Evolutionary conservation across 2,888 invertebrate species (phyloP), one percentile per base, ranked within the genome.

Genomic region (Plebejus melissa): DNA sequence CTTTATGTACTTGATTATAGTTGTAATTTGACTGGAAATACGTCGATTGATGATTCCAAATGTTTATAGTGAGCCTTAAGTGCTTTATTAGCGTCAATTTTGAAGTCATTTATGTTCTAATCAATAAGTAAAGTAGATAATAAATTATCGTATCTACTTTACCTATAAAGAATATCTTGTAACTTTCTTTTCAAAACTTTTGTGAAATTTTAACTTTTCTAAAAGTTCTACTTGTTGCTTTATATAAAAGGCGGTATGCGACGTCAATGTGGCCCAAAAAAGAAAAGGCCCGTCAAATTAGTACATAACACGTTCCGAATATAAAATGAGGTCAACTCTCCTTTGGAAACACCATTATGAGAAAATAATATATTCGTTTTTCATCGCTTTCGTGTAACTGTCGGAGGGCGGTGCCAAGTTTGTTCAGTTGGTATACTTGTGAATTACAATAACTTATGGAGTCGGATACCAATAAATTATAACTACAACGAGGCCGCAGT

Each of bases 281-380:
- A 87, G 89, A 90, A 92, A 90, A 88, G 89, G 86, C 87, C 85
- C 89, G 88, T 91, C 90, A 90, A 92, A 93, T 93, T 91, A 90
- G 92, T 91, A 93, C 84, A 91, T 91, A 91, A 86, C 90, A 84
- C 88, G 88, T 82, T 86, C 86, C 90, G 93, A 90, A 93, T 93
- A 92, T 89, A 79, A 80, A 93, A 93, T 92, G 91, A 93, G 93
- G 91, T 91, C 90, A 90, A 90, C 89, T 88, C 90, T 90, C 88
- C 90, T 86, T 87, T 87, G 88, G 89, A 89, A 87, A 88, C 82
- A 82, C 88, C 85, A 89, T 90, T 91, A 90, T 91, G 88, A 87
- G 84, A 86, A 89, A 92, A 93, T 91, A 91, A 93, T 92, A 91
- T 93, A 93, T 93, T 92, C 92, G 85, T 86, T 84, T 85, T 93